Evolutionary conservation across 1,140 invertebrate genomes (phyloP), one percentile per base, ranked within the genome.

Genomic region (Papilio glaucus): DNA sequence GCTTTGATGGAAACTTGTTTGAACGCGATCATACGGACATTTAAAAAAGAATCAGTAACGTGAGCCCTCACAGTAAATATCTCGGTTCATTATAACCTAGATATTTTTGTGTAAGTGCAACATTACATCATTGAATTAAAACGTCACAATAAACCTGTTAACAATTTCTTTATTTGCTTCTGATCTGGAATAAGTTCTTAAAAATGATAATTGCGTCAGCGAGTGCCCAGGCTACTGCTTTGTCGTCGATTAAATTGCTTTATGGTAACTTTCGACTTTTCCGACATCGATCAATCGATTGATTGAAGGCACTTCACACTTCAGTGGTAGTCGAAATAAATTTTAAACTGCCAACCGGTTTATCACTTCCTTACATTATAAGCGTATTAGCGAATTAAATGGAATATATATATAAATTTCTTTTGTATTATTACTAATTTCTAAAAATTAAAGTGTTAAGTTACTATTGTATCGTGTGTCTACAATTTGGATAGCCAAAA

Each of bases 251-350:
- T 74, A 75, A 77, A 74, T 78, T 78, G 42, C 67, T 69, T 69
- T 69, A 33, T 33, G 21, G 26, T 18, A 24, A 75, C 81, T 83
- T 83, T 81, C 78, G 72, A 81, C 78, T 77, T 76, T 72, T 75
- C 72, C 72, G 72, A 63, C 73, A 65, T 67, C 72, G 42, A 6
- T 70, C 41, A 76, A 81, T 72, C 75, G 73, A 74, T 76, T 76
- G 73, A 74, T 76, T 76, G 72, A 71, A 61, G 67, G 15, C 12
- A 69, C 69, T 76, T 78, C 73, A 76, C 75, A 83, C 75, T 76
- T 76, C 71, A 77, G 68, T 76, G 77, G 72, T 57, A 80, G 74
- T 72, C 79, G 76, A 79, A 41, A 73, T 70, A 70, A 77, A 78
- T 77, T 65, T 68, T 71, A 21, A 69, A 29, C 42, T 33, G 67